These are phyloP conservation scores for Nemopilema nomurai DNA, from an alignment of 30 jellyfish, hydroid and myxozoan genomes.

Conservation along the genomic window DNA sequence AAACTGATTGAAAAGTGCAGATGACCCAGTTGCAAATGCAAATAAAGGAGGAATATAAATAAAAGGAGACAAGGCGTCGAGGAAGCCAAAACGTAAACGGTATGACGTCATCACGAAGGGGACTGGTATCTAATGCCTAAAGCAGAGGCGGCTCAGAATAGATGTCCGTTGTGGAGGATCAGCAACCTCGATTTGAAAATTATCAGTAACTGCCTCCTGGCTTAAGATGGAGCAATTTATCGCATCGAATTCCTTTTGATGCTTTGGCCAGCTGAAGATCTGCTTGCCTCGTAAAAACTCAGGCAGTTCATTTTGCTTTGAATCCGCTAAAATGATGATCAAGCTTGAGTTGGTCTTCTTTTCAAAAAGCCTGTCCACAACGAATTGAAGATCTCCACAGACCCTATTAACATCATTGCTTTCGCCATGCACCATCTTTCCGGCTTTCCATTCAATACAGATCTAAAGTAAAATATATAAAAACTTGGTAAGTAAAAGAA, in stretches of 20 bases:
- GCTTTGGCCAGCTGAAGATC: conserved; percentile 1
- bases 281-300: conserved; percentile 13
- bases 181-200: not conserved
- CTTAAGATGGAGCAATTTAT: not conserved
- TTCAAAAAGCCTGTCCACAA: conserved; percentile 46
- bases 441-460: conserved; percentile 47
- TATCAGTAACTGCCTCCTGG: not conserved
- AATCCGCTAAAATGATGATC: conserved; percentile 53
- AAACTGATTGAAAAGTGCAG: too few relatives aligned
- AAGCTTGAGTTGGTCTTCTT: conserved; percentile 20
- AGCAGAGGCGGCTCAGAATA: too few relatives aligned
- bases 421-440: conserved; percentile 7
- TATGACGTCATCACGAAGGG: too few relatives aligned
- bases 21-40: too few relatives aligned
- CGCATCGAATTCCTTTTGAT: not conserved
- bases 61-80: too few relatives aligned
- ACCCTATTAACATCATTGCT: conserved; percentile 41
- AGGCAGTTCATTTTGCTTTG: conserved; percentile 36
- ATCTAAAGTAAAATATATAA: not conserved
- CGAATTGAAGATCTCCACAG: conserved; percentile 52
- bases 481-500: not conserved
- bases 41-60: too few relatives aligned
- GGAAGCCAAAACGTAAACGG: too few relatives aligned
- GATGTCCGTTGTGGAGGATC: too few relatives aligned
- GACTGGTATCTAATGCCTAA: too few relatives aligned